Conservation (phyloP, 2,888 invertebrate genomes). For the Drosophila suboccidentalis region DNA sequence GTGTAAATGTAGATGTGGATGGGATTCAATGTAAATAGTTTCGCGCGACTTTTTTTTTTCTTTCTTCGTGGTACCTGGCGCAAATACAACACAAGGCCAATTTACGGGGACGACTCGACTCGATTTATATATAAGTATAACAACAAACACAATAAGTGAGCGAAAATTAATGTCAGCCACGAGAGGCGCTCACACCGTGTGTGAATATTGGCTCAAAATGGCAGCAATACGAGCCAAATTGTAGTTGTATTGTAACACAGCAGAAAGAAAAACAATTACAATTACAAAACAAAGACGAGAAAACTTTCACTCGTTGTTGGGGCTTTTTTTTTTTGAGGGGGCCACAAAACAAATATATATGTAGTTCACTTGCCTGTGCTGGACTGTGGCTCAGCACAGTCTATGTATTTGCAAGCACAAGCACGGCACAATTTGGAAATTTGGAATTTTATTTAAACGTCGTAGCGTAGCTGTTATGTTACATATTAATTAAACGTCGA, state of each 20-base stretch:
- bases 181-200: slow-evolving; percentile 43
- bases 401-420: slow-evolving; percentile 47
- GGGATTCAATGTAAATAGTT: slow-evolving; percentile 58
- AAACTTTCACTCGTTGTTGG: slow-evolving; percentile 73
- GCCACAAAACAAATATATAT: slow-evolving; percentile 29
- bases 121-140: slow-evolving; percentile 31
- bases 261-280: slow-evolving; percentile 62
- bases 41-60: slow-evolving; percentile 67
- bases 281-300: slow-evolving; percentile 74
- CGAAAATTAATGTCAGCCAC: slow-evolving; percentile 55
- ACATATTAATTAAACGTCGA: slow-evolving; percentile 65
- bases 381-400: slow-evolving; percentile 49
- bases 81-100: slow-evolving; percentile 71
- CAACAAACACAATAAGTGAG: slow-evolving; percentile 54
- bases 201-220: slow-evolving; percentile 57
- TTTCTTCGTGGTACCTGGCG: slow-evolving; percentile 74
- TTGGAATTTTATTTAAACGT: slow-evolving; percentile 68
- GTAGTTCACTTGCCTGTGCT: slow-evolving; percentile 53
- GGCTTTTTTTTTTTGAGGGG: slow-evolving; percentile 31
- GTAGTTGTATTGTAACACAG: slow-evolving; percentile 25
- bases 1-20: slow-evolving; percentile 5
- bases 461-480: slow-evolving; percentile 61
- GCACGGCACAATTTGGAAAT: slow-evolving; percentile 57
- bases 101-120: slow-evolving; percentile 63
- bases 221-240: slow-evolving; percentile 40